Evolutionary conservation across 2,888 invertebrate species (phyloP).

Genomic region (Catocala nupta): DNA sequence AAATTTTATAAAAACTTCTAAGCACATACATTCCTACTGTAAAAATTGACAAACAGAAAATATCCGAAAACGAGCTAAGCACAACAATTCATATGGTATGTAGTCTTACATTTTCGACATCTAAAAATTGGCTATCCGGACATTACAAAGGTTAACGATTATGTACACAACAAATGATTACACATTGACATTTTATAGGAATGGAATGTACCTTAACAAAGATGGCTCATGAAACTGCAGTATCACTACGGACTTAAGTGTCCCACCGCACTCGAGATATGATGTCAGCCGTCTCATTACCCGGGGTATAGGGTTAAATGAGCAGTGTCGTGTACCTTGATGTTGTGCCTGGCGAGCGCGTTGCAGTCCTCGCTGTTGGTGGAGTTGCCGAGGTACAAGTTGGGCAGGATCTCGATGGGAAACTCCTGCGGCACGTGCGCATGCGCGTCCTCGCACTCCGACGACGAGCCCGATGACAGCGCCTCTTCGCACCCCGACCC

Average conservation of each 20-base stretch:
- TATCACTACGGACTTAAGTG: too few relatives aligned
- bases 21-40: not conserved
- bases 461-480: conserved; percentile 90
- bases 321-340: conserved; percentile 87
- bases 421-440: conserved; percentile 91
- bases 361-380: conserved; percentile 97
- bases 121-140: conserved; percentile 7
- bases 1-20: not conserved
- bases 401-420: conserved; percentile 97
- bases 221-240: too few relatives aligned
- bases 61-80: not conserved
- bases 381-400: conserved; percentile 97
- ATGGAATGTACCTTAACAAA: not conserved
- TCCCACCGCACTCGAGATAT: too few relatives aligned
- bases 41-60: conserved; percentile 2
- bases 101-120: conserved; percentile 9
- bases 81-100: not conserved
- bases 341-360: conserved; percentile 95
- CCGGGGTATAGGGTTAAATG: not conserved
- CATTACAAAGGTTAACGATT: conserved; percentile 1
- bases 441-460: conserved; percentile 90
- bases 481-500: conserved; percentile 89
- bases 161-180: too few relatives aligned
- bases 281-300: not conserved
- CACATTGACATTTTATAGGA: not conserved